A percentile compares a stretch with the other conserved stretches of the same genome.
Evolutionary conservation across 2,888 invertebrate species (phyloP).

Genomic region (Athalia rosae): DNA sequence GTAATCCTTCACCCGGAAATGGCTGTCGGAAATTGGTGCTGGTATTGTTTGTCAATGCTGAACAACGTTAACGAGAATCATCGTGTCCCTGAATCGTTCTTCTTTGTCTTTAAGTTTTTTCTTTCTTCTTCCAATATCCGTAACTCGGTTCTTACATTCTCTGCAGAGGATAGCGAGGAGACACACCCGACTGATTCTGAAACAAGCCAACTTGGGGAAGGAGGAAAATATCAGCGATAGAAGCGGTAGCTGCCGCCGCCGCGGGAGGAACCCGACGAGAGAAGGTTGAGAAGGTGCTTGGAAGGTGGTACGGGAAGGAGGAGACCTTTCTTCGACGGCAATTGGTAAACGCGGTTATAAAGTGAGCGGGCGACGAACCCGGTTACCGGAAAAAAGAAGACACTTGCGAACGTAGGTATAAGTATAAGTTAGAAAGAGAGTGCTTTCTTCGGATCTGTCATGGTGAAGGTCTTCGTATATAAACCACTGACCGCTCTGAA

Average conservation of each 20-base stretch:
- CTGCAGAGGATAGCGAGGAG: background rate
- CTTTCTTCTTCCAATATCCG: slow-evolving; percentile 8
- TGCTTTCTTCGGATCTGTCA: slow-evolving; percentile 67
- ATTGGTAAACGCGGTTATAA: background rate
- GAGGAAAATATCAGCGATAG: slow-evolving; percentile 8
- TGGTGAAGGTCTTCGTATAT: slow-evolving; percentile 72
- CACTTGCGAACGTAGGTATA: slow-evolving; percentile 60
- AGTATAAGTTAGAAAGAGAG: slow-evolving; percentile 64
- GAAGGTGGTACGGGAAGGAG: slow-evolving; percentile 23
- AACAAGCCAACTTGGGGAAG: slow-evolving; percentile 30
- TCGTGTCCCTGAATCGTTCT: slow-evolving; percentile 3
- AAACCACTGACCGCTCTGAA: slow-evolving; percentile 63
- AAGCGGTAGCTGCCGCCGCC: background rate
- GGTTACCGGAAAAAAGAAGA: slow-evolving; percentile 45
- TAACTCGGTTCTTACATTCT: background rate
- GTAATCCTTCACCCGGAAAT: no score
- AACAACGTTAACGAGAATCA: background rate
- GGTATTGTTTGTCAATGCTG: background rate
- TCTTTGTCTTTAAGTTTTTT: no score
- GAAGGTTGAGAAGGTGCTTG: slow-evolving; percentile 36
- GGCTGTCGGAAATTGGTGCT: no score
- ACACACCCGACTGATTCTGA: slow-evolving; percentile 6
- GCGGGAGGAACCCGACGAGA: slow-evolving; percentile 19
- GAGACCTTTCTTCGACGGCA: slow-evolving; percentile 43
- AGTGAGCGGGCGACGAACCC: slow-evolving; percentile 47